Conservation (phyloP, 2,888 invertebrate genomes). For the Hyposoter didymator region DNA sequence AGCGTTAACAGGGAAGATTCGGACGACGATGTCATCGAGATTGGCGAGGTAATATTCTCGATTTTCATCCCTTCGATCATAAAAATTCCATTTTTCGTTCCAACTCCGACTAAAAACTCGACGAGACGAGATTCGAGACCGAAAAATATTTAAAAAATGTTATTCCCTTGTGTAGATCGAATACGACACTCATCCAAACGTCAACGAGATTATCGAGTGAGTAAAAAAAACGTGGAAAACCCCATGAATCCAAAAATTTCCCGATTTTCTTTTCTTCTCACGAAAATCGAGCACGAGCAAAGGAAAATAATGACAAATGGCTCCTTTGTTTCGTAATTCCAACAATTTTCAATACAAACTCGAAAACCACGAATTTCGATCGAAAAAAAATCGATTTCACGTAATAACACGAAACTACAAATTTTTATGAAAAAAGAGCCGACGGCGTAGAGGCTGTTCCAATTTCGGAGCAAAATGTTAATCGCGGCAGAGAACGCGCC, state of each 20-base stretch:
- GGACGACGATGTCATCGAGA: constrained; percentile 95
- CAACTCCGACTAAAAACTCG: background rate
- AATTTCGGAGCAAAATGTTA: constrained; percentile 90
- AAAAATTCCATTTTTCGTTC: background rate
- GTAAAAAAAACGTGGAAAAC: constrained; percentile 81
- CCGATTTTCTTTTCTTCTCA: background rate
- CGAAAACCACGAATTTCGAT: background rate
- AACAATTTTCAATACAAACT: background rate
- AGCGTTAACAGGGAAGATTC: constrained; percentile 90
- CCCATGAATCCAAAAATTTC: background rate
- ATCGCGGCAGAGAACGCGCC: constrained; percentile 93
- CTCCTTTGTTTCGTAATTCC: constrained; percentile 49
- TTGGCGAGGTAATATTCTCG: constrained; percentile 90
- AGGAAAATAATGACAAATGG: constrained; percentile 47
- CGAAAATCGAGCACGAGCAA: constrained; percentile 35
- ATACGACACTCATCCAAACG: constrained; percentile 92
- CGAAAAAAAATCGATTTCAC: background rate
- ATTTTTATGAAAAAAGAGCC: constrained; percentile 68
- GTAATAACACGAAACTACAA: too few species aligned
- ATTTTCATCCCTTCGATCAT: background rate
- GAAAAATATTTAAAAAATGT: background rate
- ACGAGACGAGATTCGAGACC: constrained; percentile 13
- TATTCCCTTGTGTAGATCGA: constrained; percentile 87
- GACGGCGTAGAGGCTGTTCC: constrained; percentile 89
- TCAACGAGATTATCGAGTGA: constrained; percentile 92